Evolutionary conservation across 2,888 invertebrate species (phyloP), one percentile per base, ranked within the genome.

Genomic region (Lasioglossum morio): DNA sequence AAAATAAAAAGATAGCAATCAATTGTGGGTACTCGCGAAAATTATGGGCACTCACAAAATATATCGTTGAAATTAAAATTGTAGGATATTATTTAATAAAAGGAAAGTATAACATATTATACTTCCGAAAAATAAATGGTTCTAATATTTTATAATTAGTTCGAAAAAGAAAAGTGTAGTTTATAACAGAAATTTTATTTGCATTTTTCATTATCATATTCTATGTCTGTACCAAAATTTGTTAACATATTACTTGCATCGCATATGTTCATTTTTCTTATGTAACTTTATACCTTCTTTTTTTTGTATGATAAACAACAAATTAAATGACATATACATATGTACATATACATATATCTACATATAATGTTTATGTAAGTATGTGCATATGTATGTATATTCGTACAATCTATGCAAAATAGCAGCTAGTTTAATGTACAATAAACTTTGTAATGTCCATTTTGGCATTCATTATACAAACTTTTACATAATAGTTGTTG

Each of bases 391-490:
- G 57, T 48, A 53, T 34, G 48, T 72, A n/a, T 81, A 75, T 48
- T 79, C 82, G 79, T 46, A 63, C 48, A 57, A 81, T 72, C 76
- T 81, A 86, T 82, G 75, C 57, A 82, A 85, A 80, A 80, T 84
- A 72, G 77, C 82, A 87, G 79, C 77, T 78, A 82, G 43, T 89
- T 87, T 80, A 88, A 86, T 89, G 70, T 89, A 89, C 84, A 89
- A 88, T 84, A 86, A 85, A 83, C 72, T 84, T 84, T 82, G 82
- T 74, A 81, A 79, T 88, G 73, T 79, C 75, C 76, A 78, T 80
- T 85, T 88, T 81, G 84, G 80, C 83, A 86, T 86, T 86, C 72
- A 78, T 78, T 81, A 84, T 88, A 87, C 79, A 89, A 89, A 82
- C 73, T 89, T 81, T 82, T 82, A 83, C 72, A 83, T 30, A 16